Evolutionary conservation across 1,140 invertebrate species (phyloP), one percentile per base, ranked within the genome.

Genomic region (Drosophila simulans): DNA sequence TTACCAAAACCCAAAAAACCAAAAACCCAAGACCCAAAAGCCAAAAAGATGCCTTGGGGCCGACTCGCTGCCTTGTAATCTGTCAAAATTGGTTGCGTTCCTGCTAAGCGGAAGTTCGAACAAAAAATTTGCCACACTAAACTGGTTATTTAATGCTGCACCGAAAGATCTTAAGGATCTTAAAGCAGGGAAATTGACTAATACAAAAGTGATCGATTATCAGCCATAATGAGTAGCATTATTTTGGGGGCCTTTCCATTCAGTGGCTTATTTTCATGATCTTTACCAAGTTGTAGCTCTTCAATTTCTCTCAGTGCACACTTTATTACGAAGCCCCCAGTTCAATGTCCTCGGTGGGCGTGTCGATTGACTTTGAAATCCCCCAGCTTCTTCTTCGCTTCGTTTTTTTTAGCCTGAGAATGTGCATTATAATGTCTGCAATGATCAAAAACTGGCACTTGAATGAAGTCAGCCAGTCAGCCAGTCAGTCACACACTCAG

Each of bases 1-100:
- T 83, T 84, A 89, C 71, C 64, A 57, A 60, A 63, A 15, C 7
- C n/a, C n/a, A 7, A 17, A 42, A 42, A 17, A 1, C 40, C n/a
- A 49, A 31, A 27, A 31, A 49, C 31, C 8, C 31, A 31, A 2
- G 7, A 13, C 37, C 37, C 12, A 39, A 37, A 60, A 55, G 31
- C 45, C 45, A 52, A 20, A 31, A 35, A 52, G 15, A 52, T 52
- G 35, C 54, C 75, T 64, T 37, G 13, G 39, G 60, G 49, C 39
- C 45, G n/a, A 10, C 25, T 52, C 63, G 60, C 68, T 83, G 84
- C 80, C 84, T 89, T 88, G 84, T 88, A 88, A 88, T 88, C 84
- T 88, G 84, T 88, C 84, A 88, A 88, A 88, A 88, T 88, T 88
- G 77, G 80, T 71, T 73, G 80, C 40, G 45, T 80, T 80, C 64